phyloP scores from a whole-genome alignment of 2,113 vertebrate genomes.

The Miniopterus natalensis region DNA sequence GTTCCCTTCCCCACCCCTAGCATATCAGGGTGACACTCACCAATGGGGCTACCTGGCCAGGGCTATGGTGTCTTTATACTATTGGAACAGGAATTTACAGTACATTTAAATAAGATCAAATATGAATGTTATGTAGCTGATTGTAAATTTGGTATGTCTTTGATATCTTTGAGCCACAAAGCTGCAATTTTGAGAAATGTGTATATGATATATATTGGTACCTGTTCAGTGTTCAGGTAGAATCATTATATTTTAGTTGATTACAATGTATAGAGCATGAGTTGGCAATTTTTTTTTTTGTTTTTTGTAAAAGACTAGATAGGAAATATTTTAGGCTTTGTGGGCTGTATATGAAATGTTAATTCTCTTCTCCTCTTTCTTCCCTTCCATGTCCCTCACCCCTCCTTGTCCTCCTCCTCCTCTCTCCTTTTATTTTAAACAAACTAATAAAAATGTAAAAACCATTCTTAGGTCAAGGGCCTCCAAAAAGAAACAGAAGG shows the following conservation, averaged over 20 bases:
- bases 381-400: not conserved
- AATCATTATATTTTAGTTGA: slow-evolving; percentile 62
- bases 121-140: not conserved
- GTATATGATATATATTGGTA: not conserved
- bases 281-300: not conserved
- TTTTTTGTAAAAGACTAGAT: not conserved
- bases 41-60: too few species aligned
- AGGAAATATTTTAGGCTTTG: slow-evolving; percentile 38
- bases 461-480: not conserved
- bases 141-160: slow-evolving; percentile 57
- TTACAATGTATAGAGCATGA: not conserved
- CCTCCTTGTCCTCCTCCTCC: not conserved
- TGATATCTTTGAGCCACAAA: slow-evolving; percentile 28
- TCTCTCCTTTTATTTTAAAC: not conserved
- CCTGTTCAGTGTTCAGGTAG: slow-evolving; percentile 23
- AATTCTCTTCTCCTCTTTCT: not conserved
- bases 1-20: too few species aligned
- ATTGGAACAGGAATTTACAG: slow-evolving; percentile 42
- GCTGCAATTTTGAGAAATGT: slow-evolving; percentile 41
- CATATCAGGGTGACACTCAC: too few species aligned
- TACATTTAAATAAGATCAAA: slow-evolving; percentile 38
- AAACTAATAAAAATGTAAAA: not conserved
- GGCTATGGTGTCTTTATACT: not conserved
- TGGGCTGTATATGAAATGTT: not conserved
- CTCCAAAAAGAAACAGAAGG: not conserved